Evolutionary conservation across 2,888 invertebrate genomes (phyloP).

Genomic region (Branchellion lobata): DNA sequence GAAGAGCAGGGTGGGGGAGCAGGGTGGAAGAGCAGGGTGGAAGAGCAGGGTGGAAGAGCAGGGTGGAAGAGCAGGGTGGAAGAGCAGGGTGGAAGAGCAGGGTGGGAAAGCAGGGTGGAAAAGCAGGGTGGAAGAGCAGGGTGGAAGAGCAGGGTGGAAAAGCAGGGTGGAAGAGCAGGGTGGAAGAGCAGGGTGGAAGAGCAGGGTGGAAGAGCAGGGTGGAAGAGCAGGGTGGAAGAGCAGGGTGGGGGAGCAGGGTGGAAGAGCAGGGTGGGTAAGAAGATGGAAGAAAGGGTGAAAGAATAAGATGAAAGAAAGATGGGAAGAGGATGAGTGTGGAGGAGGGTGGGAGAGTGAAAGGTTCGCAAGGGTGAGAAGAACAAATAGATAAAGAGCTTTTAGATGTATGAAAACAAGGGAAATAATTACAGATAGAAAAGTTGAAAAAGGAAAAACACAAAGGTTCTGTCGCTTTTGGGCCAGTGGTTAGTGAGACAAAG

Average conservation of each 20-base stretch:
- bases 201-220: neutral
- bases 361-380: neutral
- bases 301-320: no score
- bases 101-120: slow-evolving; percentile 18
- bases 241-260: slow-evolving; percentile 2
- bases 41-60: no score
- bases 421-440: neutral
- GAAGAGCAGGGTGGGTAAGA: slow-evolving; percentile 16
- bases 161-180: no score
- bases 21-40: no score
- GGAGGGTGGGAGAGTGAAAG: neutral
- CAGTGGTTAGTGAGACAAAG: no score
- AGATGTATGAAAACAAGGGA: neutral
- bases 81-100: no score
- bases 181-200: neutral
- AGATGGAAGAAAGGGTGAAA: neutral
- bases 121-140: no score
- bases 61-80: no score
- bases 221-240: neutral
- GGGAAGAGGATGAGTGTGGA: no score
- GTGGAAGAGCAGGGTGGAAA: neutral
- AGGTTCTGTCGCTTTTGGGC: no score
- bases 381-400: neutral
- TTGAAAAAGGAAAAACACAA: neutral
- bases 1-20: no score